Evolutionary conservation across 2,113 vertebrate species (phyloP).

Genomic region (Pionites leucogaster): DNA sequence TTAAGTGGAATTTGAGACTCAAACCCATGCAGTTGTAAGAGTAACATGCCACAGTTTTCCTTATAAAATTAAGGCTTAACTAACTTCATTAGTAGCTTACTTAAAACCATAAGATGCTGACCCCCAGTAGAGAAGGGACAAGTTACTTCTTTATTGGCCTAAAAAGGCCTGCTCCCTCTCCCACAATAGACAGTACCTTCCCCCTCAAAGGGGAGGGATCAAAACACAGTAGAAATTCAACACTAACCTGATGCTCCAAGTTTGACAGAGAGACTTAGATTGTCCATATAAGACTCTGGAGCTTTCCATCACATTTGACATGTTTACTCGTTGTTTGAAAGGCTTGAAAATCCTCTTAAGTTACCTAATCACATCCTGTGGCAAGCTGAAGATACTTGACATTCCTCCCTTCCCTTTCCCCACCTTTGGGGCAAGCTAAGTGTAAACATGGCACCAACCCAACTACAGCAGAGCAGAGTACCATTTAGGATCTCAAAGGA

Average conservation of each 20-base stretch:
- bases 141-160: background rate
- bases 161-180: background rate
- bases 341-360: slow-evolving; percentile 26
- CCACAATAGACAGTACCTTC: background rate
- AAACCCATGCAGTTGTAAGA: background rate
- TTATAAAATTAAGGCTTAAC: background rate
- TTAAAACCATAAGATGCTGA: background rate
- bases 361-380: slow-evolving; percentile 38
- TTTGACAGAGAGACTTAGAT: background rate
- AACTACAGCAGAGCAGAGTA: background rate
- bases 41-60: background rate
- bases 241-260: background rate
- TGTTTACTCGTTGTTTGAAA: slow-evolving; percentile 9
- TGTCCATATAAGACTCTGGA: background rate
- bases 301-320: slow-evolving; percentile 43
- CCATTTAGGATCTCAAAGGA: background rate
- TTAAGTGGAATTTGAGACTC: background rate
- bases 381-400: slow-evolving; percentile 16
- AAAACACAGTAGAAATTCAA: background rate
- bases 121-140: background rate
- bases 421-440: slow-evolving; percentile 26
- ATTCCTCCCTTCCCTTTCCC: slow-evolving; percentile 23
- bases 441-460: slow-evolving; percentile 22
- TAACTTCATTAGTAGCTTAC: background rate
- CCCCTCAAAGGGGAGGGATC: background rate